Base-by-base conservation (phyloP, 1,140 invertebrate species). In the Dendrolimus punctatus region DNA sequence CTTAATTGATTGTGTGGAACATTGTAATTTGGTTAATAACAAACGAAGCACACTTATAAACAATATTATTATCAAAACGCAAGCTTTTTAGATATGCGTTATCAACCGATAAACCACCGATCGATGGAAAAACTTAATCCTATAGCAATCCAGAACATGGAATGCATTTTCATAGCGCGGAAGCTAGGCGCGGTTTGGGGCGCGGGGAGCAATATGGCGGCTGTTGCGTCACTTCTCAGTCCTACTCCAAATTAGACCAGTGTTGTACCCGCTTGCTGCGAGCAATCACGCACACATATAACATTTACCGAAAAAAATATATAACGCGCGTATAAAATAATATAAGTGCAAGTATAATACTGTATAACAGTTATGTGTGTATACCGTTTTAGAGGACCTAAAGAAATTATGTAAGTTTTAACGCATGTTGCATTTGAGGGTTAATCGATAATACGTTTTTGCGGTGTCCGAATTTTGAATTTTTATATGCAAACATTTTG, bases 161-260 rank as follows among this genome's bases (percentile, higher is more conserved):
- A 77, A 64, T 83, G 74, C 77, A 78, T 73, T 78, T 80, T 77
- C 73, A 65, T 66, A 74, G 64, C 58, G 62, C 64, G 70, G 77
- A 73, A 76, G 74, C 64, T 66, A 74, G 77, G 74, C 67, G 74
- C 66, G 72, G 73, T 50, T 62, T 58, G 68, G 63, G 59, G 61
- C 58, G 68, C 41, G 73, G 65, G 59, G 61, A 68, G 61, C 69
- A 82, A 77, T 40, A 81, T 81, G 81, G 81, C 77, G 58, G 57
- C 64, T 55, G 66, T 85, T 85, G 82, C 79, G 77, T 85, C 81
- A 85, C 75, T 76, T 76, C 72, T 67, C 66, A 74, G 71, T 60
- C 65, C 69, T 74, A 73, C 78, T 75, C 66, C 64, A 71, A 85
- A 82, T 80, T 83, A 80, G 81, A 80, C 78, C 81, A 85, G 81